Conservation (phyloP, 2,113 vertebrate species). For the Atrichornis clamosus region DNA sequence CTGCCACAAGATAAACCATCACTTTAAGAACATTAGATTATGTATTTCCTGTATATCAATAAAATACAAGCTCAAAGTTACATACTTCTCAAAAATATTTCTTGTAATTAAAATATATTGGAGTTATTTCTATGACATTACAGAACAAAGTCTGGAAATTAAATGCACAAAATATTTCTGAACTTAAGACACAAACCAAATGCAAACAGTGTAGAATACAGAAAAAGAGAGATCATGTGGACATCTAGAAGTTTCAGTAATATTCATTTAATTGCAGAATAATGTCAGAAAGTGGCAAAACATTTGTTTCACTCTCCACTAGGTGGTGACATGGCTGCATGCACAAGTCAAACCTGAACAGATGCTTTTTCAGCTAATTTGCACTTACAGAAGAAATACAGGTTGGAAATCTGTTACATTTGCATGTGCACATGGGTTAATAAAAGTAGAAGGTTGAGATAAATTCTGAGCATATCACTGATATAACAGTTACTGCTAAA, state of each 20-base stretch:
- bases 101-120: neutral
- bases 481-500: neutral
- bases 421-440: neutral
- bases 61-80: neutral
- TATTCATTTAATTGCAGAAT: neutral
- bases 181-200: neutral
- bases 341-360: neutral
- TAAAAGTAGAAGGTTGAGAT: neutral
- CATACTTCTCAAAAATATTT: neutral
- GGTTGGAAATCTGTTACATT: neutral
- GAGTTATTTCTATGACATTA: neutral
- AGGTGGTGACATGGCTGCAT: slow-evolving; percentile 56
- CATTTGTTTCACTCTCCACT: slow-evolving; percentile 51
- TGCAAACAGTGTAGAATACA: neutral
- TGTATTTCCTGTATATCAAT: neutral
- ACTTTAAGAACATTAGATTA: neutral
- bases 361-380: neutral
- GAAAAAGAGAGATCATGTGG: neutral
- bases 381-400: neutral
- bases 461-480: neutral
- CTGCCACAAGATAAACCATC: neutral
- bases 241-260: neutral
- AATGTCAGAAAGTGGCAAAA: neutral
- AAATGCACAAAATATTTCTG: neutral
- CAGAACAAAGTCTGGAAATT: neutral